Percentiles rank a stretch among this genome's conserved stretches.
phyloP scores from a whole-genome alignment of 2,113 vertebrate species.

The Tautogolabrus adspersus region DNA sequence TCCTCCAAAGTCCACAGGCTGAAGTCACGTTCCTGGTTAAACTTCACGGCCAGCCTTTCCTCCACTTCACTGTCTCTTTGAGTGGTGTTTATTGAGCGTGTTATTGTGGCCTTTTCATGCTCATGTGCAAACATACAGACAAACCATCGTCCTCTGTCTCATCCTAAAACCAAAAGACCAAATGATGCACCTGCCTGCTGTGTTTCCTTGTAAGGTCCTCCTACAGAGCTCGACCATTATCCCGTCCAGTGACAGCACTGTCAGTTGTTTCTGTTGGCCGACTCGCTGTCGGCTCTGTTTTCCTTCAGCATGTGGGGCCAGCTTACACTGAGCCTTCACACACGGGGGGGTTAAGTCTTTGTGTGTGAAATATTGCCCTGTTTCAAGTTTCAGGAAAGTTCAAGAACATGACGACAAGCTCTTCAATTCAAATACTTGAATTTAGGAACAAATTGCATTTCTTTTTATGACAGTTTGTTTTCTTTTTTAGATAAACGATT shows the following conservation, averaged over 20 bases:
- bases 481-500: too few relatives aligned
- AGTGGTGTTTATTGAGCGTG: conserved; percentile 26
- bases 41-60: background rate
- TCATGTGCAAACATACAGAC: conserved; percentile 35
- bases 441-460: background rate
- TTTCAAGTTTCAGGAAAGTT: background rate
- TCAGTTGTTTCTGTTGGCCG: conserved; percentile 58
- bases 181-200: conserved; percentile 26
- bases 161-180: conserved; percentile 2
- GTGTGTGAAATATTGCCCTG: background rate
- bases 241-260: conserved; percentile 34
- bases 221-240: conserved; percentile 20
- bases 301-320: conserved; percentile 31
- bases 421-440: background rate
- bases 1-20: conserved; percentile 44
- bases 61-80: conserved; percentile 18
- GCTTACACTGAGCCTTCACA: conserved; percentile 27
- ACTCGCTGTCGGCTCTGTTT: conserved; percentile 29
- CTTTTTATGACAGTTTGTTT: background rate
- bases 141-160: conserved; percentile 6
- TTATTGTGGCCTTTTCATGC: conserved; percentile 24
- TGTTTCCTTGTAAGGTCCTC: conserved; percentile 13
- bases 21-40: conserved; percentile 21
- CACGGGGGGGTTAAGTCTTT: conserved; percentile 12
- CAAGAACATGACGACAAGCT: background rate